Conservation (phyloP, 2,888 invertebrate species). For the Cerceris ruficornis region DNA sequence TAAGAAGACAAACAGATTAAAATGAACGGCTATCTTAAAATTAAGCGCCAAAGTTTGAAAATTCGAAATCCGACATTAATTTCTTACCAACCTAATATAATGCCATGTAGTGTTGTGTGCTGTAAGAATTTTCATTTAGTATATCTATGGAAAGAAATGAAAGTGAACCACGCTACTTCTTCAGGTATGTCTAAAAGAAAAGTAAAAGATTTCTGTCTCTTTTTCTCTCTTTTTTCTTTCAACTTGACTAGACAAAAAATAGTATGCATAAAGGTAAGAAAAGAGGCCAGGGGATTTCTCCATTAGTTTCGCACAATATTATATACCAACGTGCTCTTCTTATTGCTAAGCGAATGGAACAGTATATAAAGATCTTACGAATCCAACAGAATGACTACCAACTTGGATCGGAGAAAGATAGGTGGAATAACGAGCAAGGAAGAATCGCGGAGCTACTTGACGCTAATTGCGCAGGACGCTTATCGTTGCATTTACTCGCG, state of each 20-base stretch:
- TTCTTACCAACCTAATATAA: too few species aligned
- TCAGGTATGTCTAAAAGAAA: not conserved
- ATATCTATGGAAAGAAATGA: too few species aligned
- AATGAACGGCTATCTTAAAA: too few species aligned
- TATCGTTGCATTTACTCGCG: constrained; percentile 58
- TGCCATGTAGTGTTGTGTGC: too few species aligned
- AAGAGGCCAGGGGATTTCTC: constrained; percentile 5
- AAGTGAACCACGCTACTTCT: too few species aligned
- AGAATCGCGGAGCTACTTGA: constrained; percentile 61
- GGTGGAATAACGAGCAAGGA: constrained; percentile 58
- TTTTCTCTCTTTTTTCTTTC: constrained; percentile 7
- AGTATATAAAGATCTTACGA: constrained; percentile 40
- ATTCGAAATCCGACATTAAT: too few species aligned
- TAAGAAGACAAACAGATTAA: too few species aligned
- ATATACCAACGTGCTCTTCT: constrained; percentile 44
- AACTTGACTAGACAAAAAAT: constrained; percentile 3
- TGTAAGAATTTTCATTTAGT: too few species aligned
- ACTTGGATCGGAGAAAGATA: constrained; percentile 41
- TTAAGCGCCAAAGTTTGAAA: too few species aligned
- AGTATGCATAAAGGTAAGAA: not conserved
- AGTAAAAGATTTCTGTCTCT: not conserved
- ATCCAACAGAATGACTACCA: constrained; percentile 46
- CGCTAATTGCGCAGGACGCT: constrained; percentile 61
- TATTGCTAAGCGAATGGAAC: constrained; percentile 51
- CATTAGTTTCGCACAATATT: constrained; percentile 5